phyloP scores from a whole-genome alignment of 2,113 vertebrate species.

The Silurus asotus region DNA sequence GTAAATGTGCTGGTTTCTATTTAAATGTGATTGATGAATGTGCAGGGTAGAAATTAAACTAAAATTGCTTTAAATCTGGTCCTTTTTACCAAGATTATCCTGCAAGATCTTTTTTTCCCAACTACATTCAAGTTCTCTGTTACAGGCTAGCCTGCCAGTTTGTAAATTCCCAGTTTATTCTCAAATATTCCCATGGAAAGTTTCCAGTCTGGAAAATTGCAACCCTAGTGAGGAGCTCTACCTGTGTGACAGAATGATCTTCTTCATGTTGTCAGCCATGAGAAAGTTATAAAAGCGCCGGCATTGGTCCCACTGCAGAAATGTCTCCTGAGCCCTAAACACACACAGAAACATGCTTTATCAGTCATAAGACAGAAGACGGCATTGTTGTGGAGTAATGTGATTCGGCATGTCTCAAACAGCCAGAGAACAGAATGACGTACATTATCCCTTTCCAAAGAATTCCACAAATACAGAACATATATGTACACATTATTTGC shows the following conservation, averaged over 20 bases:
- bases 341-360: slow-evolving; percentile 48
- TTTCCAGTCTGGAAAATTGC: too few species aligned
- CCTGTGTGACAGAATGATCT: slow-evolving; percentile 98
- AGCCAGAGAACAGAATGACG: background rate
- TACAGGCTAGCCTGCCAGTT: too few species aligned
- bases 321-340: slow-evolving; percentile 93
- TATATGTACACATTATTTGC: background rate
- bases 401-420: background rate
- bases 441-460: background rate
- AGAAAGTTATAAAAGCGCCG: slow-evolving; percentile 98
- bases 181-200: too few species aligned
- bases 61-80: too few species aligned
- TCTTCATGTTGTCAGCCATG: slow-evolving; percentile 99
- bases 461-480: background rate
- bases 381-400: background rate
- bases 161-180: too few species aligned
- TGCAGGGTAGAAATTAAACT: too few species aligned
- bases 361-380: slow-evolving; percentile 26
- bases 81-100: too few species aligned
- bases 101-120: too few species aligned
- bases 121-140: too few species aligned
- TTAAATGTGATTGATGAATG: too few species aligned
- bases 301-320: slow-evolving; percentile 97
- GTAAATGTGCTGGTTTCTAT: too few species aligned
- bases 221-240: slow-evolving; percentile 54